phyloP scores from a whole-genome alignment of 1,140 invertebrate species.

The Nylanderia fulva region DNA sequence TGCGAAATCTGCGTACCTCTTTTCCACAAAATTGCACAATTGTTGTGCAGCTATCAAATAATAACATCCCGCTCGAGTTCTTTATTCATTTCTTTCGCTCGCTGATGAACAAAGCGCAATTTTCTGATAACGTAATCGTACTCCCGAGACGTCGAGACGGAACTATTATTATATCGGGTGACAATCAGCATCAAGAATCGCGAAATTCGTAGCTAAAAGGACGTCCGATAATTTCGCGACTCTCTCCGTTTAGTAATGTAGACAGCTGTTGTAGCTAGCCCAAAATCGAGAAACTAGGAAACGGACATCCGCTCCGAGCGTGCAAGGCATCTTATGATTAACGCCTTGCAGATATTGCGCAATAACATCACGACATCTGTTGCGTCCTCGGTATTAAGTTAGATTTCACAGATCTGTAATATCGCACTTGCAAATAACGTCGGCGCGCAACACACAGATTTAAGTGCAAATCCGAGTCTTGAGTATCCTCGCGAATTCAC shows the following conservation, averaged over 20 bases:
- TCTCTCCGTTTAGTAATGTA: neutral
- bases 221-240: neutral
- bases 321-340: conserved; percentile 70
- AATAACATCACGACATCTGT: conserved; percentile 77
- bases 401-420: conserved; percentile 68
- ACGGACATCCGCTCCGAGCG: conserved; percentile 33
- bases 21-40: neutral
- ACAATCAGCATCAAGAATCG: neutral
- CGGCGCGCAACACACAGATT: conserved; percentile 23
- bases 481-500: conserved; percentile 18
- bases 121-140: conserved; percentile 12
- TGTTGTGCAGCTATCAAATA: neutral
- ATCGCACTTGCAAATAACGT: conserved; percentile 70
- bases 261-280: conserved; percentile 23
- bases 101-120: neutral
- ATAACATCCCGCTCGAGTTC: conserved; percentile 16
- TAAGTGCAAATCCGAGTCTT: conserved; percentile 56
- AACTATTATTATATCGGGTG: conserved; percentile 5
- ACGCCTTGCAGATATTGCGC: conserved; percentile 77
- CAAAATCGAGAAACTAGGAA: conserved; percentile 33
- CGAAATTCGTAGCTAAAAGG: neutral
- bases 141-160: neutral
- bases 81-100: neutral
- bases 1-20: neutral
- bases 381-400: conserved; percentile 74